Evolutionary conservation across 1,140 invertebrate genomes (phyloP).

Genomic region (Diachasmimorpha longicaudata): DNA sequence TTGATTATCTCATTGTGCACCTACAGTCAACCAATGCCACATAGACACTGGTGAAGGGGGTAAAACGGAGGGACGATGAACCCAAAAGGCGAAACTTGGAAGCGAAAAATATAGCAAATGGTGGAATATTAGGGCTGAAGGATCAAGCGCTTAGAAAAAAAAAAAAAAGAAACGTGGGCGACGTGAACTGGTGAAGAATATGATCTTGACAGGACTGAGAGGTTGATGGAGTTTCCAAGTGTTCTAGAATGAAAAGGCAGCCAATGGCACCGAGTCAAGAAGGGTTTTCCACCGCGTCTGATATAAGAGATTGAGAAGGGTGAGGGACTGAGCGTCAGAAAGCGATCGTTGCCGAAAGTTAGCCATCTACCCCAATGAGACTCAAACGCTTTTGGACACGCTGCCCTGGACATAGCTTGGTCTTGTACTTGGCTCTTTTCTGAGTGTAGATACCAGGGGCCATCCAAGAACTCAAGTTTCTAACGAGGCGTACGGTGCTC

Average conservation of each 20-base stretch:
- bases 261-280: background rate
- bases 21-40: background rate
- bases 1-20: constrained; percentile 6
- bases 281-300: background rate
- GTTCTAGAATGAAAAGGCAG: constrained; percentile 25
- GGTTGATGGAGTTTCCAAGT: constrained; percentile 39
- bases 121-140: background rate
- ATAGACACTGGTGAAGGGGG: background rate
- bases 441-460: background rate
- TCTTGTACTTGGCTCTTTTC: background rate
- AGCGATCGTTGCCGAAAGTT: constrained; percentile 47
- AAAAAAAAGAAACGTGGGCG: background rate
- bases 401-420: constrained; percentile 11
- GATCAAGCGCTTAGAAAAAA: background rate
- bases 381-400: constrained; percentile 23
- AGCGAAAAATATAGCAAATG: background rate
- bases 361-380: constrained; percentile 32
- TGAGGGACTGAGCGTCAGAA: constrained; percentile 1
- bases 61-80: background rate
- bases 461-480: constrained; percentile 48
- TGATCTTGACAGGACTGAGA: constrained; percentile 18
- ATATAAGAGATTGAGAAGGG: background rate
- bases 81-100: background rate
- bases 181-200: background rate
- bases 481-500: constrained; percentile 51